These are phyloP conservation scores for Huso huso DNA, from an alignment of 2,797 vertebrate species.

Conservation along the genomic window DNA sequence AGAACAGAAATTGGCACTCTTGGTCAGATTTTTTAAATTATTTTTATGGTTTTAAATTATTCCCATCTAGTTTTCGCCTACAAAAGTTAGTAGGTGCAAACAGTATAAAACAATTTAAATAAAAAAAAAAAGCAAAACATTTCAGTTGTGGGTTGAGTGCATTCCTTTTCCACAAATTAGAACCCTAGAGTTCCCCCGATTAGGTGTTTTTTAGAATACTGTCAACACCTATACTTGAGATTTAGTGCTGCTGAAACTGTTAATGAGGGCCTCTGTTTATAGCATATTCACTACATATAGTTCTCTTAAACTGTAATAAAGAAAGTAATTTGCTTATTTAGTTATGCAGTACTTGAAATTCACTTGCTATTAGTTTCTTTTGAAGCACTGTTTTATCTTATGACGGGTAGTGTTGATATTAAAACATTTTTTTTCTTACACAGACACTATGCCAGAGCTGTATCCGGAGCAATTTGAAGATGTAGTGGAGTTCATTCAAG, in stretches of 20 bases:
- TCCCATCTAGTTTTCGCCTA: not conserved
- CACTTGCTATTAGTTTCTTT: no score
- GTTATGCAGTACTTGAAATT: no score
- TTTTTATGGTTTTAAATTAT: not conserved
- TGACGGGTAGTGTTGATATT: not conserved
- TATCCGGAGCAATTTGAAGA: slow-evolving; percentile 87
- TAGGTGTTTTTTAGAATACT: not conserved
- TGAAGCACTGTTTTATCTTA: no score
- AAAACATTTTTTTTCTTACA: slow-evolving; percentile 20
- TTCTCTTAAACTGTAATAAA: no score
- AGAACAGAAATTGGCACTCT: not conserved
- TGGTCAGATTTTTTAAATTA: not conserved
- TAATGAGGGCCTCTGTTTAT: no score
- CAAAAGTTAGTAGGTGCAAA: not conserved
- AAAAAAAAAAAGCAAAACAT: not conserved
- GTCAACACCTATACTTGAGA: no score
- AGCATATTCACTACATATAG: no score
- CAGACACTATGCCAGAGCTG: slow-evolving; percentile 75
- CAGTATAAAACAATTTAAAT: not conserved
- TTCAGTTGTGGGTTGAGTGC: not conserved
- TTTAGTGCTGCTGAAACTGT: no score
- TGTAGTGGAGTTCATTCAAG: slow-evolving; percentile 93
- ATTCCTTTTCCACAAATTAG: not conserved
- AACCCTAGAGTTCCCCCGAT: not conserved
- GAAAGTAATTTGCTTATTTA: no score